A percentile compares a stretch with the other conserved stretches of the same genome.
phyloP scores from a whole-genome alignment of 2,888 invertebrate species.

The Megalurothrips usitatus region DNA sequence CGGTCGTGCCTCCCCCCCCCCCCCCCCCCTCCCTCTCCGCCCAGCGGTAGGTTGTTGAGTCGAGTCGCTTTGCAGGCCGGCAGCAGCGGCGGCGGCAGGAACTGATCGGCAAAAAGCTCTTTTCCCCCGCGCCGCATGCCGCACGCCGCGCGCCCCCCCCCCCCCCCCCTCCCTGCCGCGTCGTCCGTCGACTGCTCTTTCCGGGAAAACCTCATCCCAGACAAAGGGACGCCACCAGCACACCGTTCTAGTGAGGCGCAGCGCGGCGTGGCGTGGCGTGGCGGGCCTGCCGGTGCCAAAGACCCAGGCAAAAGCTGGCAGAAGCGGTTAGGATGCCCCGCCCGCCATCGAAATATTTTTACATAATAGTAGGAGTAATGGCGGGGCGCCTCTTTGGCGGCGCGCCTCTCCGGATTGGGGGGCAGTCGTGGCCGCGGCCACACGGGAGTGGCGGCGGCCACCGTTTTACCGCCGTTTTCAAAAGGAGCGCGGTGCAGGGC shows the following conservation, averaged over 20 bases:
- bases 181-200: not conserved
- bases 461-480: not conserved
- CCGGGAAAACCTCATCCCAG: not conserved
- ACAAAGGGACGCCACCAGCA: not conserved
- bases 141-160: too few relatives aligned
- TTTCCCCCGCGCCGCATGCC: too few relatives aligned
- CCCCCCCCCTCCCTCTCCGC: not conserved
- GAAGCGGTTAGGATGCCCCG: not conserved
- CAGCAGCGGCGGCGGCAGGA: not conserved
- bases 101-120: constrained; percentile 17
- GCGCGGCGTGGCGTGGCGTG: too few relatives aligned
- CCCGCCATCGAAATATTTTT: constrained; percentile 18
- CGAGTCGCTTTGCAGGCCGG: not conserved
- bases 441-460: not conserved
- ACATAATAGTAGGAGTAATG: constrained; percentile 23
- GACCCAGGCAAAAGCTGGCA: not conserved
- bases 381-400: not conserved
- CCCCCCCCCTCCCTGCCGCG: too few relatives aligned
- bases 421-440: not conserved
- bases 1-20: not conserved
- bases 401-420: not conserved
- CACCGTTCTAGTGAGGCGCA: too few relatives aligned
- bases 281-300: not conserved
- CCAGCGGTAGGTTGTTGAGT: not conserved
- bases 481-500: too few relatives aligned